Evolutionary conservation across 2,888 invertebrate species (phyloP).

Genomic region (Tanypteryx hageni): DNA sequence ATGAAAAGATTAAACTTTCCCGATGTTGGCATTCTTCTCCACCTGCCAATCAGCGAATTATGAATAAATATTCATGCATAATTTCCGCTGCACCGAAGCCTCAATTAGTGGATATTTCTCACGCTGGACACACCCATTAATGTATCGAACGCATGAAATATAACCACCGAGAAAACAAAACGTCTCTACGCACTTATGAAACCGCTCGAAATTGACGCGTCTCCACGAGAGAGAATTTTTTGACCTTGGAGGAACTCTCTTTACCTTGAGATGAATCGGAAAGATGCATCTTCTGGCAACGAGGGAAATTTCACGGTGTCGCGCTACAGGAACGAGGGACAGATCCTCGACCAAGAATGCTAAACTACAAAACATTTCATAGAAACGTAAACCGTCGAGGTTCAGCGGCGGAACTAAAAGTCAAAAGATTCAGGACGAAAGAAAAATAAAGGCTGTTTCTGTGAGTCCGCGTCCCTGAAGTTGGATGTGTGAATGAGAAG

Average conservation of each 20-base stretch:
- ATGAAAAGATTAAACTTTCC: no score
- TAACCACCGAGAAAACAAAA: neutral
- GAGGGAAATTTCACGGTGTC: neutral
- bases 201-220: neutral
- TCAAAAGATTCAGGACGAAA: neutral
- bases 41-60: no score
- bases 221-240: neutral
- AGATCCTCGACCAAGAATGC: neutral
- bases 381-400: neutral
- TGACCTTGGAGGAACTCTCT: neutral
- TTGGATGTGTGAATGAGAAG: neutral
- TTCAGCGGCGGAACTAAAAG: neutral
- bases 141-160: no score
- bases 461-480: neutral
- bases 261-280: neutral
- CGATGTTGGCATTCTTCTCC: no score
- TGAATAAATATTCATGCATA: no score
- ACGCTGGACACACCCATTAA: no score
- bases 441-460: neutral
- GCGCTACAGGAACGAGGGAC: neutral
- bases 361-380: neutral
- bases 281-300: neutral
- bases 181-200: neutral
- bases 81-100: no score
- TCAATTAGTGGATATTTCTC: no score